A percentile compares a stretch with the other conserved stretches of the same genome.
phyloP scores from a whole-genome alignment of 2,113 vertebrate species.

The Meriones unguiculatus region DNA sequence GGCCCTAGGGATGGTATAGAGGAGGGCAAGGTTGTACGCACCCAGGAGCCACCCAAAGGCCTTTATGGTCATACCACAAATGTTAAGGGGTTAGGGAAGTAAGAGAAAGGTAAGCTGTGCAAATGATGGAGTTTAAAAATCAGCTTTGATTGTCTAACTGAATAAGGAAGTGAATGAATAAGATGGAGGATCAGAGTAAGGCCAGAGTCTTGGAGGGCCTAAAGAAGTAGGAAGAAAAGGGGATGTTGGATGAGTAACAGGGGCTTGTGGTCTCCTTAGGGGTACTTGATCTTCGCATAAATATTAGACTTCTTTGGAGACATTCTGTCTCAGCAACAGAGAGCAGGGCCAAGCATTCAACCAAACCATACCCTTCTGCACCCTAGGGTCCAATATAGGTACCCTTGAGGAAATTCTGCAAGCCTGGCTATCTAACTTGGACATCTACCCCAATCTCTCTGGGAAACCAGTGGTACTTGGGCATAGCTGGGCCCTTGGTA shows the following conservation, averaged over 20 bases:
- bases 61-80: background rate
- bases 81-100: background rate
- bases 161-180: too few relatives aligned
- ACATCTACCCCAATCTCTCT: background rate
- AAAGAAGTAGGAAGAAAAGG: background rate
- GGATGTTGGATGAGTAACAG: background rate
- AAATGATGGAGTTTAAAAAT: background rate
- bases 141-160: background rate
- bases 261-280: background rate
- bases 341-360: background rate
- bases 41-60: background rate
- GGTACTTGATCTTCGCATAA: background rate
- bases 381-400: background rate
- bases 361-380: background rate
- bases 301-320: background rate
- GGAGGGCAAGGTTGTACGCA: background rate
- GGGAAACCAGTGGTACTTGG: background rate
- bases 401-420: background rate
- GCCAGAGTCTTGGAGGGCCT: background rate
- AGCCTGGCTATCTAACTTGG: background rate
- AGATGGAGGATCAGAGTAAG: fast-evolving
- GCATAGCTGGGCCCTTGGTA: background rate
- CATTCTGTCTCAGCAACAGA: background rate
- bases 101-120: background rate
- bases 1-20: background rate